A percentile compares a stretch with the other conserved stretches of the same genome.
Conservation (phyloP, 2,797 vertebrate genomes). For the Sardinella longiceps region DNA sequence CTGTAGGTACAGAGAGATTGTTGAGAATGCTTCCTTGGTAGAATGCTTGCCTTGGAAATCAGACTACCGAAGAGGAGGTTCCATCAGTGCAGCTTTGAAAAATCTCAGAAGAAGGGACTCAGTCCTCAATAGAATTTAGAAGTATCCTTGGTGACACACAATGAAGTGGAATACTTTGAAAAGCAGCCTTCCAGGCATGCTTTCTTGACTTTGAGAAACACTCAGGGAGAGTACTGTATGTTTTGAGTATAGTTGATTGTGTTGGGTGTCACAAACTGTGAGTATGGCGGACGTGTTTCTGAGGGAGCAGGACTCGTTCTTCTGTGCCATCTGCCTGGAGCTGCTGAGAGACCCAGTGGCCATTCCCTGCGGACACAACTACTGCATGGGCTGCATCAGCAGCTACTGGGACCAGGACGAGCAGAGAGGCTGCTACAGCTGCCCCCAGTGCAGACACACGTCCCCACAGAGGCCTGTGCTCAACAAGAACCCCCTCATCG, state of each 20-base stretch:
- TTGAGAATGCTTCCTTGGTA: too few relatives aligned
- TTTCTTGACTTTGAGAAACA: too few relatives aligned
- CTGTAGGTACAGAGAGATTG: not conserved
- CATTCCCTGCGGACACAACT: too few relatives aligned
- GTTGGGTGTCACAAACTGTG: not conserved
- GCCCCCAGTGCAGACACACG: conserved; percentile 64
- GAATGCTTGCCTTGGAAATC: too few relatives aligned
- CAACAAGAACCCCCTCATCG: conserved; percentile 59
- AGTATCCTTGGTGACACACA: too few relatives aligned
- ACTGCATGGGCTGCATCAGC: conserved; percentile 64
- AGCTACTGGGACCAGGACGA: conserved; percentile 49
- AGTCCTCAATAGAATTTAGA: too few relatives aligned
- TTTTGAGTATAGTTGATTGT: not conserved
- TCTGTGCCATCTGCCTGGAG: conserved; percentile 67
- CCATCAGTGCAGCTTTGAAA: too few relatives aligned
- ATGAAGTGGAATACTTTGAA: too few relatives aligned
- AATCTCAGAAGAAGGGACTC: too few relatives aligned
- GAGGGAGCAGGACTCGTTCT: conserved; percentile 51
- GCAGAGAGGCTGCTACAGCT: conserved; percentile 43
- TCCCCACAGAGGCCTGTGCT: conserved; percentile 60
- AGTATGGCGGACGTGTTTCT: not conserved
- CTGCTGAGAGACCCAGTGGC: conserved; percentile 61
- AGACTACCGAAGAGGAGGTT: too few relatives aligned
- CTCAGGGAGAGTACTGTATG: too few relatives aligned
- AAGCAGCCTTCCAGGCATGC: too few relatives aligned